A percentile compares a stretch with the other conserved stretches of the same genome.
These are phyloP conservation scores for Stomorhina lunata DNA, from an alignment of 2,888 invertebrate genomes.

Conservation along the genomic window DNA sequence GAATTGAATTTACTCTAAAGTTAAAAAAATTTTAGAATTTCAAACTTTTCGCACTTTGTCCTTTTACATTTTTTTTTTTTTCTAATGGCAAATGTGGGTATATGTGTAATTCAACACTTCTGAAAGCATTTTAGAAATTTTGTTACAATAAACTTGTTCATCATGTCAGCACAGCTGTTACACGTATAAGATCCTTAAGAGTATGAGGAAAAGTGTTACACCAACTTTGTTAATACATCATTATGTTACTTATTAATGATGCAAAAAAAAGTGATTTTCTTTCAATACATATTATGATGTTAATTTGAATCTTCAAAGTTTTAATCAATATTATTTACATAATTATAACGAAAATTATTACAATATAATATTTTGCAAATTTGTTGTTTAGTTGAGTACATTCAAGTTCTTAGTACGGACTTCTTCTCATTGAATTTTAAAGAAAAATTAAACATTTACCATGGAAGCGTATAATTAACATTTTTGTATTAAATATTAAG, in stretches of 20 bases:
- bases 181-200: neutral
- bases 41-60: neutral
- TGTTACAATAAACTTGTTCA: neutral
- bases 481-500: too few species aligned
- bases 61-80: neutral
- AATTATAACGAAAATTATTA: too few species aligned
- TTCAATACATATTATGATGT: neutral
- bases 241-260: neutral
- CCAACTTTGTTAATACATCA: slow-evolving; percentile 4
- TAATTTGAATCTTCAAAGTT: neutral
- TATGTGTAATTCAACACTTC: neutral
- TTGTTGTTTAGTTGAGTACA: too few species aligned
- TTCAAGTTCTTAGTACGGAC: too few species aligned
- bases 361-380: too few species aligned
- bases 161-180: neutral
- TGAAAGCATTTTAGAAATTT: slow-evolving; percentile 8
- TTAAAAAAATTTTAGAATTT: neutral
- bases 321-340: neutral
- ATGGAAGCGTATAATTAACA: too few species aligned
- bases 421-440: too few species aligned
- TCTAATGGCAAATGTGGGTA: neutral
- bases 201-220: neutral
- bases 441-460: too few species aligned
- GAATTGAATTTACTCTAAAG: neutral
- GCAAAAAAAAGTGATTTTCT: neutral